A percentile compares a stretch with the other conserved stretches of the same genome.
These are phyloP conservation scores for Pseudorectes ferrugineus DNA, from an alignment of 2,113 vertebrate genomes.

Conservation along the genomic window DNA sequence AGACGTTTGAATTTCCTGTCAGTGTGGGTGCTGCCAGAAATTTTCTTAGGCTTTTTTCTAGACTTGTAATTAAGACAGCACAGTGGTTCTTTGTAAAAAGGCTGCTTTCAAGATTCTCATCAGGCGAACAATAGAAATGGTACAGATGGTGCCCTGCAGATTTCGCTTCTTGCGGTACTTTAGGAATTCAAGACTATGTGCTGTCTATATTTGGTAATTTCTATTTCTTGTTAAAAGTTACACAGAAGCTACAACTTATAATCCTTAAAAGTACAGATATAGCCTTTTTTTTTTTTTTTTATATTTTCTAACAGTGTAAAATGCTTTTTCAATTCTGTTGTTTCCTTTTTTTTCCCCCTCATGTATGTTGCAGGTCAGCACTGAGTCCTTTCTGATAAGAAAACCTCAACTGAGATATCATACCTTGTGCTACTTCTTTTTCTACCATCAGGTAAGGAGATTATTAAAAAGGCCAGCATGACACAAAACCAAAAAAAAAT, in stretches of 20 bases:
- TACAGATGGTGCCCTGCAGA: not conserved
- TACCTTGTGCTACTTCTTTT: not conserved
- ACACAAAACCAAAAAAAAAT: not conserved
- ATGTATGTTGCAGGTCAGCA: not conserved
- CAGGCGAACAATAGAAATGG: not conserved
- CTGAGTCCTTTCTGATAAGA: not conserved
- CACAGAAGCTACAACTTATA: not conserved
- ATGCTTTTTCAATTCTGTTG: not conserved
- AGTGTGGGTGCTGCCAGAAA: not conserved
- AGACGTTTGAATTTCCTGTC: not conserved
- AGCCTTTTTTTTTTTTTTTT: not conserved
- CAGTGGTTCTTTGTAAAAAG: not conserved
- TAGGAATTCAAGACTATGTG: not conserved
- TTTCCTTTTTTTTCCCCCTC: not conserved
- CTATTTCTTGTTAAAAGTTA: not conserved
- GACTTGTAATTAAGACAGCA: not conserved
- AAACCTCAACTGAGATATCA: not conserved
- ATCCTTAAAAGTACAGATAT: not conserved
- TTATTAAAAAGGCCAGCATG: not conserved
- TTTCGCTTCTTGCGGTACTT: not conserved
- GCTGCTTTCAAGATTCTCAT: constrained; percentile 9
- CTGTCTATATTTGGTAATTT: not conserved
- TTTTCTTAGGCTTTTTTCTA: not conserved
- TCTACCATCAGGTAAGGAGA: not conserved
- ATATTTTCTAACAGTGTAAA: not conserved